These are phyloP conservation scores for Amphimedon queenslandica DNA, from an alignment of 37 sponge, comb jelly and placozoan genomes.

Conservation along the genomic window DNA sequence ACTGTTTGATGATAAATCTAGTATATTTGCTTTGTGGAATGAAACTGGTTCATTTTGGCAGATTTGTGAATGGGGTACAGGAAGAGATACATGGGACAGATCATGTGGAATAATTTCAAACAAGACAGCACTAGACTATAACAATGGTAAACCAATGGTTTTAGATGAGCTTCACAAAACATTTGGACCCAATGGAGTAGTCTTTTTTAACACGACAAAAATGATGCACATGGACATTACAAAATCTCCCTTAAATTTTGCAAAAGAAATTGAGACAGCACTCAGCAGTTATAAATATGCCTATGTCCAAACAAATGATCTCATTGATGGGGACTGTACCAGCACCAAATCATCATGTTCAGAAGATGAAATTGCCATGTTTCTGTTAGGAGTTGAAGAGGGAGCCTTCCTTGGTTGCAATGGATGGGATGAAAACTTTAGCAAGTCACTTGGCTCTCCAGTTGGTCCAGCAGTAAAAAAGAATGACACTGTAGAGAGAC, in stretches of 20 bases:
- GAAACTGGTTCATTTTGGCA: constrained; percentile 28
- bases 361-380: constrained; percentile 11
- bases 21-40: constrained; percentile 13
- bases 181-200: no score
- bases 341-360: constrained; percentile 6
- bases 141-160: no score
- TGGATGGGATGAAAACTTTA: constrained; percentile 24
- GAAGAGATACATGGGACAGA: constrained; percentile 13
- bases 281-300: constrained; percentile 5
- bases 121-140: constrained; percentile 15
- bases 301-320: constrained; percentile 9
- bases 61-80: constrained; percentile 24
- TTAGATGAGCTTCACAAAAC: no score
- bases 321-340: constrained; percentile 24
- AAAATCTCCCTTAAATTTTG: no score
- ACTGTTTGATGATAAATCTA: constrained; percentile 8
- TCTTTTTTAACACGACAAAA: no score
- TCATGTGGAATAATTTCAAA: constrained; percentile 21
- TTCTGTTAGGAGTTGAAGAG: constrained; percentile 7
- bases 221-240: no score
- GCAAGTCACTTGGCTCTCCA: constrained; percentile 36
- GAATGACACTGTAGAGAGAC: not conserved
- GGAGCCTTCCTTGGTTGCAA: constrained; percentile 25
- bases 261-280: not conserved
- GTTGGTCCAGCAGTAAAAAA: constrained; percentile 25